Evolutionary conservation across 2,113 vertebrate genomes (phyloP), one percentile per base, ranked within the genome.

Genomic region (Trematomus loennbergii): DNA sequence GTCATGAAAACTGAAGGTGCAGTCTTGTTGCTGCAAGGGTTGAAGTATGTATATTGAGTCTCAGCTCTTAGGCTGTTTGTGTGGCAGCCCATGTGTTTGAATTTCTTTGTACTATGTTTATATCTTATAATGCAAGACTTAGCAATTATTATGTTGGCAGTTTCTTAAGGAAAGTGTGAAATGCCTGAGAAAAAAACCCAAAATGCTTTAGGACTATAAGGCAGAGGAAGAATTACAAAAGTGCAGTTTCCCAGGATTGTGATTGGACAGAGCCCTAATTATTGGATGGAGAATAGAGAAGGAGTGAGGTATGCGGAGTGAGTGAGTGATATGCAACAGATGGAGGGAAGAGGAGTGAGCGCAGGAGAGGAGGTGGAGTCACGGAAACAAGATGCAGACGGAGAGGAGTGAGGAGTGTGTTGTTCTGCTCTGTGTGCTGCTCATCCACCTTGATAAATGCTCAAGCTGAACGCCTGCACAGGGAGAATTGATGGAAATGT

Each of bases 281-380:
- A 76, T 33, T 40, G 45, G 54, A 48, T 50, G 62, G 64, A 65
- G 53, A 61, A 55, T 2, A 43, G 13, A 75, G 49, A 36, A 16
- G 13, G 52, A 22, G 58, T 12, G 43, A 50, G 29, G 29, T 7
- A 22, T 25, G 43, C 43, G 10, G 46, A 53, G 25, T 18, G 69
- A 29, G 18, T 29, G 40, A 33, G 60, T 71, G n/a, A n/a, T n/a
- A n/a, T n/a, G 78, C 69, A 85, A 81, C 68, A 85, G 74, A 78
- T 78, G 69, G 74, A 69, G 58, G 8, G 43, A 72, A 58, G 57
- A 66, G 36, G 69, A 65, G 78, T 50, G 65, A 75, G 65, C 46
- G 66, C 9, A 18, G 33, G 49, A 67, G 17, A 82, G 45, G 71
- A 86, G 65, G 64, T 74, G 75, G 70, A 66, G 60, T 78, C 59